Evolutionary conservation across 2,888 invertebrate genomes (phyloP).

Genomic region (Tholera decimalis): DNA sequence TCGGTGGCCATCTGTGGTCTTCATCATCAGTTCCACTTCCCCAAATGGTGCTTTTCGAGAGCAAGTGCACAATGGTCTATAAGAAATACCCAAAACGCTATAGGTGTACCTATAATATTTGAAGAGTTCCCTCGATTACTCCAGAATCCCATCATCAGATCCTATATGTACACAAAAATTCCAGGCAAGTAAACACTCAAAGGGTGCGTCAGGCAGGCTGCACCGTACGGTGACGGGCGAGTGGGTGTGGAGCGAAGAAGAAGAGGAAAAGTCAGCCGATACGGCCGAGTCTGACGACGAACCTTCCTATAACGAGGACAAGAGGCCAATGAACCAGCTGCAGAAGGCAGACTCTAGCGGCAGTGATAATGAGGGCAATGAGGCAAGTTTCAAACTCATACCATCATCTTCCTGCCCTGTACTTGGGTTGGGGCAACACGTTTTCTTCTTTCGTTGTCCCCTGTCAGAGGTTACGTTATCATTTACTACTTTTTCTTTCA

Average conservation of each 20-base stretch:
- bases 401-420: background rate
- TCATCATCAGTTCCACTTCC: no score
- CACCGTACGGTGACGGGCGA: constrained; percentile 98
- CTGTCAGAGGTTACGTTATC: no score
- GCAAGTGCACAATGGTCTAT: no score
- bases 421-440: no score
- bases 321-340: constrained; percentile 90
- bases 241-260: constrained; percentile 99
- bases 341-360: constrained; percentile 90
- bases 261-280: constrained; percentile 79
- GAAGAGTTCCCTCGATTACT: no score
- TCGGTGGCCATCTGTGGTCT: no score
- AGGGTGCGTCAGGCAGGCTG: constrained; percentile 94
- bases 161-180: constrained; percentile 18
- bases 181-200: constrained; percentile 81
- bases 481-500: no score
- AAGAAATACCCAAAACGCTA: no score
- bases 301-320: constrained; percentile 76
- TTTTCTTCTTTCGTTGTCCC: no score
- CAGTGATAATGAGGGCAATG: constrained; percentile 86
- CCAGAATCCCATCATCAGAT: no score
- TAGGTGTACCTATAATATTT: no score
- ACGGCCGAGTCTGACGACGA: constrained; percentile 71
- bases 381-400: constrained; percentile 71
- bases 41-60: no score